Base-by-base conservation (phyloP, 2,888 invertebrate species). In the Drosophila multiciliata region DNA sequence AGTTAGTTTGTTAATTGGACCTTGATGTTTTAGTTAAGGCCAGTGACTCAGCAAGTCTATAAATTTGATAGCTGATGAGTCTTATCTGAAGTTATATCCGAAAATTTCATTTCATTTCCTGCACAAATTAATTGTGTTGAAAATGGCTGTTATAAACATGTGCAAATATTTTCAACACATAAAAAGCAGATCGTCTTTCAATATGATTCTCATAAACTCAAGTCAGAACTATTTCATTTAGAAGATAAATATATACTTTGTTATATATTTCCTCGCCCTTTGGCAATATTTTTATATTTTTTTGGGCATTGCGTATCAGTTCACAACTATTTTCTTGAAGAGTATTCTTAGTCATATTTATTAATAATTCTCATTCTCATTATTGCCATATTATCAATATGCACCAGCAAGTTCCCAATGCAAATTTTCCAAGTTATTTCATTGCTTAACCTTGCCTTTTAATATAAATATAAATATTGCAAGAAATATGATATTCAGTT, bases 371-470 rank as follows among this genome's bases (percentile, higher is more conserved):
- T 66, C 9, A 49, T 66, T 66, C 67, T n/a, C n/a, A n/a, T n/a
- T n/a, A 35, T 66, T 66, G 35, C 49, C 26, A 52, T 64, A 26
- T 40, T 65, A 32, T 50, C 26, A 49, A 65, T 65, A 38, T 26
- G 63, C 63, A 59, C 11, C 69, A 49, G 55, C 20, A 66, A 33
- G 35, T 45, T 33, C 59, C 42, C n/a, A 42, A 58, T 58, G 32
- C 45, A 63, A 62, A 40, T 50, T 35, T 62, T 23, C 23, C 42
- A 45, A 50, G 54, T 55, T 55, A 49, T 69, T 49, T 32, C 38
- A 29, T 69, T 69, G 53, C 49, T 50, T 67, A 78, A 33, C 74
- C 82, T 82, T 84, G 78, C 17, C 5, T 23, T 9, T 54, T 40
- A 64, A 50, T 36, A 35, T 59, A 54, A 64, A 50, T 36, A 35